Percentiles rank a stretch among this genome's conserved stretches.
Evolutionary conservation across 2,797 vertebrate species (phyloP).

Genomic region (Syngnathus rostellatus): DNA sequence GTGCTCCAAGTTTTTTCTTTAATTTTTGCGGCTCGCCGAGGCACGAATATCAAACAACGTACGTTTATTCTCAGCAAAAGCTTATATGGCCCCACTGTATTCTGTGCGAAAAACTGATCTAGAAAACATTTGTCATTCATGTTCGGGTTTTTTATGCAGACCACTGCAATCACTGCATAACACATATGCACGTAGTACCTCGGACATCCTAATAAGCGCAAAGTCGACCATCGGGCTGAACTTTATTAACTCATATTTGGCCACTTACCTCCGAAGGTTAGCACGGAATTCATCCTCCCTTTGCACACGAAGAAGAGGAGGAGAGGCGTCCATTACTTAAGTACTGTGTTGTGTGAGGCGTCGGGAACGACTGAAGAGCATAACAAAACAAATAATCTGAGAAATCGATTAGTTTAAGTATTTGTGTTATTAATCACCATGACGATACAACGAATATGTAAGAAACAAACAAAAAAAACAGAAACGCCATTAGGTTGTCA

Average conservation of each 20-base stretch:
- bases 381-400: neutral
- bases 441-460: neutral
- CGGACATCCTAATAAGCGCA: neutral
- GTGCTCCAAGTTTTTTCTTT: no score
- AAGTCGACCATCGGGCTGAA: neutral
- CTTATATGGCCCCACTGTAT: no score
- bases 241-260: neutral
- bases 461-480: neutral
- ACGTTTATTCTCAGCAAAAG: no score
- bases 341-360: neutral
- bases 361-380: constrained; percentile 10
- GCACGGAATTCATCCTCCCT: constrained; percentile 50
- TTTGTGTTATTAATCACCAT: neutral
- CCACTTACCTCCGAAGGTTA: constrained; percentile 43
- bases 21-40: no score
- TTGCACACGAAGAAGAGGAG: constrained; percentile 48
- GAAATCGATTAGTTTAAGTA: neutral
- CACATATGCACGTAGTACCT: no score
- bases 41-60: no score
- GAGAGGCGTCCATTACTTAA: constrained; percentile 52
- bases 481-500: neutral
- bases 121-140: no score
- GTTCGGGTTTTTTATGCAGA: no score
- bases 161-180: no score
- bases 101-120: no score